Percentiles rank a stretch among this genome's conserved stretches.
phyloP scores from a whole-genome alignment of 1,140 invertebrate species.

The Aphis gossypii region DNA sequence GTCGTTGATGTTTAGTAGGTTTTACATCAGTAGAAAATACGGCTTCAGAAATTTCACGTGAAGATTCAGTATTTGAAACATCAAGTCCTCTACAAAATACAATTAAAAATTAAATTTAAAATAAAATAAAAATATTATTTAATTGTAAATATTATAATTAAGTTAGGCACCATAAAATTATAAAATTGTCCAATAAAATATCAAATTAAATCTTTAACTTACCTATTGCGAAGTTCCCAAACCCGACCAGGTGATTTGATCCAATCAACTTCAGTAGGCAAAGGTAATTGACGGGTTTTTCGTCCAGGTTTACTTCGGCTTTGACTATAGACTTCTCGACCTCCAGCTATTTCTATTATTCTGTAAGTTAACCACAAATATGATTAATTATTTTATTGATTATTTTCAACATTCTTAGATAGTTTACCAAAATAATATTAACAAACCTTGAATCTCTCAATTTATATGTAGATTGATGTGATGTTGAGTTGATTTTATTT shows the following conservation, averaged over 20 bases:
- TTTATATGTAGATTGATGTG: constrained; percentile 51
- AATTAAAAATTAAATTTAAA: not conserved
- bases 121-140: not conserved
- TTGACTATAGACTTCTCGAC: constrained; percentile 84
- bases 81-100: constrained; percentile 23
- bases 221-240: constrained; percentile 71
- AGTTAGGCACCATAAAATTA: not conserved
- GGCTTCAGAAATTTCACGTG: constrained; percentile 70
- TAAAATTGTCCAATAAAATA: not conserved
- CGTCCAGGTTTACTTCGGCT: constrained; percentile 80
- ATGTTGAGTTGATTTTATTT: constrained; percentile 20
- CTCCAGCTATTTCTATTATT: constrained; percentile 88
- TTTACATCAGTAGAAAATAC: constrained; percentile 73
- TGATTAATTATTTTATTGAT: not conserved
- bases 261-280: constrained; percentile 68
- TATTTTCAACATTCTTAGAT: not conserved
- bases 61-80: constrained; percentile 56
- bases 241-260: constrained; percentile 68
- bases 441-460: constrained; percentile 53
- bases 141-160: not conserved
- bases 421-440: not conserved
- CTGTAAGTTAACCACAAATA: constrained; percentile 66
- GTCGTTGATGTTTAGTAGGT: constrained; percentile 66
- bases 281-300: constrained; percentile 65
- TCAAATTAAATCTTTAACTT: constrained; percentile 29